A percentile compares a stretch with the other conserved stretches of the same genome.
phyloP scores from a whole-genome alignment of 2,797 vertebrate genomes.

The Scleropages formosus region DNA sequence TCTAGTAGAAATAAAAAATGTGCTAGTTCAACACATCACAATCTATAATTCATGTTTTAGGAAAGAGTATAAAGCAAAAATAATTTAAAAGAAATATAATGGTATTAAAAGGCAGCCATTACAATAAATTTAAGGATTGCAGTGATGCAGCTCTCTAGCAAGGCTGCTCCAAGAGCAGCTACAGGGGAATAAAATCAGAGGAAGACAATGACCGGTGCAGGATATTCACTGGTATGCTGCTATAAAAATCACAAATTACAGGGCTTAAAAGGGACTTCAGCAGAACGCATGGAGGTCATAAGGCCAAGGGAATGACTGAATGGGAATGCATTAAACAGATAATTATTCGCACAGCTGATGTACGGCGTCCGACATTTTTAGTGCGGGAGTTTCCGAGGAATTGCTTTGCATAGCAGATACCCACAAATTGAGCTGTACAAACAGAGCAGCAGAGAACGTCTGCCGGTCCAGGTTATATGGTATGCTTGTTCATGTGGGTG shows the following conservation, averaged over 20 bases:
- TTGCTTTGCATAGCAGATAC: neutral
- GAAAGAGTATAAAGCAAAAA: conserved; percentile 29
- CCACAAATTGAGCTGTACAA: no score
- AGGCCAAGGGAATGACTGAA: conserved; percentile 41
- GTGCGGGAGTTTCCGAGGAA: no score
- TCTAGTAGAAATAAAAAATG: conserved; percentile 45
- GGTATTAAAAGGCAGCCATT: conserved; percentile 37
- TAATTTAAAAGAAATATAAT: conserved; percentile 43
- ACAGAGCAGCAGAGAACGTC: no score
- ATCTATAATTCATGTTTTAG: conserved; percentile 51
- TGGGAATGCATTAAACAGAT: conserved; percentile 45
- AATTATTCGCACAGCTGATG: conserved; percentile 46
- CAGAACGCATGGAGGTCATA: conserved; percentile 23
- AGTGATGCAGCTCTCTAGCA: conserved; percentile 6
- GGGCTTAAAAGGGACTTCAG: conserved; percentile 17
- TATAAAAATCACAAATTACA: conserved; percentile 26
- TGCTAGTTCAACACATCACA: conserved; percentile 52
- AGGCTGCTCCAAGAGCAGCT: conserved; percentile 18
- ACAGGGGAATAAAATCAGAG: conserved; percentile 20
- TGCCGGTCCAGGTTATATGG: no score
- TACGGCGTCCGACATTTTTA: conserved; percentile 26
- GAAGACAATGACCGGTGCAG: conserved; percentile 1
- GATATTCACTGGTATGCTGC: neutral
- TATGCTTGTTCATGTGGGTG: no score
- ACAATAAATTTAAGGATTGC: conserved; percentile 40